Conservation (phyloP, 37 sponge, comb jelly and placozoan species). For the Chondrosia reniformis region DNA sequence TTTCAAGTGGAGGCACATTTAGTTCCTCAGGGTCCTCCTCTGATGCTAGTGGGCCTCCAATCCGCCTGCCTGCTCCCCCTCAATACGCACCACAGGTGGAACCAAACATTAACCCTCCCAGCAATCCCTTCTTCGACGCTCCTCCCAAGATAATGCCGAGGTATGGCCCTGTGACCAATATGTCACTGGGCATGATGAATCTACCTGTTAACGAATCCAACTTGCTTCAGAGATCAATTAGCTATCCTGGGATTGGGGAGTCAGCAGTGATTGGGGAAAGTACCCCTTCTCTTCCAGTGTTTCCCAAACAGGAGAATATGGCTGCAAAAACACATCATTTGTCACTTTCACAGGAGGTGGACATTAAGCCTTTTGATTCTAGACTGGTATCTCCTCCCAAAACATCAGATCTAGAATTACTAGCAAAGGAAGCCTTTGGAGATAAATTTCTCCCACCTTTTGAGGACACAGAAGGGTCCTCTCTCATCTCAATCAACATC, state of each 20-base stretch:
- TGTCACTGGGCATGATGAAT: too few relatives aligned
- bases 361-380: background rate
- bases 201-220: background rate
- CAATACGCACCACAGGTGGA: background rate
- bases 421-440: constrained; percentile 10
- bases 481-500: constrained; percentile 3
- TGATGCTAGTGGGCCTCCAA: background rate
- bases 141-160: constrained; percentile 3
- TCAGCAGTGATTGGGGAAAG: background rate
- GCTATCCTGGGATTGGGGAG: constrained; percentile 17
- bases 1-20: background rate
- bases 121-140: background rate
- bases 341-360: background rate
- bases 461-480: too few relatives aligned
- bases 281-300: background rate
- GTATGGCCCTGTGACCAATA: background rate
- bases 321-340: background rate
- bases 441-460: background rate
- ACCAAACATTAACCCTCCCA: background rate
- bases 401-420: constrained; percentile 8
- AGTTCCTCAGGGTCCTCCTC: constrained; percentile 10
- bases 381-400: constrained; percentile 17
- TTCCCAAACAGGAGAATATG: background rate
- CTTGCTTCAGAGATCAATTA: background rate
- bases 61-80: background rate